These are phyloP conservation scores for Leptinotarsa peninsularis DNA, from an alignment of 2,888 invertebrate genomes.

Conservation along the genomic window DNA sequence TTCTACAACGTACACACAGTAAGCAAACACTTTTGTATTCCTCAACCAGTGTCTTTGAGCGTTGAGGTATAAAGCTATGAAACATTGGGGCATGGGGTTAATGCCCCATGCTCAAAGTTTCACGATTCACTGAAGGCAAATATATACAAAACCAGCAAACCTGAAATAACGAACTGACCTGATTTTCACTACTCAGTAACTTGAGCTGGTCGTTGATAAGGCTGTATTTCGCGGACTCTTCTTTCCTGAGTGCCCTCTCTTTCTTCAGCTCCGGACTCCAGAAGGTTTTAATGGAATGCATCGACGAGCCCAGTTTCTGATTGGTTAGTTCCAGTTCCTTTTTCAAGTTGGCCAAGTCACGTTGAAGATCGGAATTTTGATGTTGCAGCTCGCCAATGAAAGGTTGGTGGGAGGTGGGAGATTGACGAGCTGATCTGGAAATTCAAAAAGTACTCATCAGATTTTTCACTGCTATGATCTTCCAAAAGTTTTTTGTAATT, in stretches of 20 bases:
- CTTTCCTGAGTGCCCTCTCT: slow-evolving; percentile 94
- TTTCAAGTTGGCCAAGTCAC: slow-evolving; percentile 92
- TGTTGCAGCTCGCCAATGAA: slow-evolving; percentile 86
- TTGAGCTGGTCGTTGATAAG: slow-evolving; percentile 97
- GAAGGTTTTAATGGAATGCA: slow-evolving; percentile 99
- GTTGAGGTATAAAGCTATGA: too few species aligned
- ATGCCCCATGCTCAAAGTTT: too few species aligned
- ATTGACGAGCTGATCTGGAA: slow-evolving; percentile 74
- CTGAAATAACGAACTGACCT: slow-evolving; percentile 73
- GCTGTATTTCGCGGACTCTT: slow-evolving; percentile 97
- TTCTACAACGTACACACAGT: too few species aligned
- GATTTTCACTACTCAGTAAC: slow-evolving; percentile 94
- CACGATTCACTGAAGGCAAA: background rate
- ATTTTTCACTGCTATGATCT: background rate
- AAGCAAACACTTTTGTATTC: too few species aligned
- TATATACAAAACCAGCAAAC: background rate
- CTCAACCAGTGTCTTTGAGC: too few species aligned
- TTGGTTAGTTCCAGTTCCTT: slow-evolving; percentile 95
- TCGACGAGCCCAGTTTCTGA: slow-evolving; percentile 97
- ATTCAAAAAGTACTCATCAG: background rate
- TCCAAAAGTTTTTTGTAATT: too few species aligned
- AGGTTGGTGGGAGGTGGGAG: slow-evolving; percentile 76
- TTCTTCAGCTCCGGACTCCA: slow-evolving; percentile 99
- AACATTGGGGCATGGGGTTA: too few species aligned
- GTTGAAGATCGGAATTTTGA: slow-evolving; percentile 94